Evolutionary conservation across 2,113 vertebrate species (phyloP).

Genomic region (Morone saxatilis): DNA sequence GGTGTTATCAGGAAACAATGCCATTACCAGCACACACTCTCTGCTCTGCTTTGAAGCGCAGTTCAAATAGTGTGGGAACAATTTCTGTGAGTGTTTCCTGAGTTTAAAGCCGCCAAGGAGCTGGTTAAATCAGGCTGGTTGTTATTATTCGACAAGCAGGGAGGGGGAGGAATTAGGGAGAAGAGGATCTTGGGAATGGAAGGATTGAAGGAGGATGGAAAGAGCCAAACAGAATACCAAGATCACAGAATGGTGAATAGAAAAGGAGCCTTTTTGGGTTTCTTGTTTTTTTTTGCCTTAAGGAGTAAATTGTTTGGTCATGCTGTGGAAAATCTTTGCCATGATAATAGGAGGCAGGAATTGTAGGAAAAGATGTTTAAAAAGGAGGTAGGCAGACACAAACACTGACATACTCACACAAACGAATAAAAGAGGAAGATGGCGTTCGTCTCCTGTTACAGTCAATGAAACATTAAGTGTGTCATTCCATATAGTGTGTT

Average conservation of each 20-base stretch:
- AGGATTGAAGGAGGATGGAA: not conserved
- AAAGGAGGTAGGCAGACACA: slow-evolving; percentile 1
- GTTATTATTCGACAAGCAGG: slow-evolving; percentile 49
- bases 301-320: slow-evolving; percentile 10
- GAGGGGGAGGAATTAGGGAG: not conserved
- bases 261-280: not conserved
- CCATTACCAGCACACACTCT: not conserved
- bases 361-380: slow-evolving; percentile 7
- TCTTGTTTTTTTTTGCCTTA: not conserved
- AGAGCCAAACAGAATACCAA: not conserved
- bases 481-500: slow-evolving; percentile 62
- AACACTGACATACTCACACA: not conserved
- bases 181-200: not conserved
- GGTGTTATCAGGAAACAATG: slow-evolving; percentile 29
- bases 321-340: slow-evolving; percentile 31
- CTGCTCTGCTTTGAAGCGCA: slow-evolving; percentile 22
- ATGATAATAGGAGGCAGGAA: slow-evolving; percentile 13
- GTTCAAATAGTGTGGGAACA: slow-evolving; percentile 48
- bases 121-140: slow-evolving; percentile 40
- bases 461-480: slow-evolving; percentile 79
- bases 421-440: slow-evolving; percentile 31
- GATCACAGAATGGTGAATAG: not conserved
- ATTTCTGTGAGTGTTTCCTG: slow-evolving; percentile 50
- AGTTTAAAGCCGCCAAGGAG: slow-evolving; percentile 23
- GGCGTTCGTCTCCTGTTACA: slow-evolving; percentile 71